Percentiles rank a stretch among this genome's conserved stretches.
phyloP scores from a whole-genome alignment of 2,888 invertebrate genomes.

The Luffia ferchaultella region DNA sequence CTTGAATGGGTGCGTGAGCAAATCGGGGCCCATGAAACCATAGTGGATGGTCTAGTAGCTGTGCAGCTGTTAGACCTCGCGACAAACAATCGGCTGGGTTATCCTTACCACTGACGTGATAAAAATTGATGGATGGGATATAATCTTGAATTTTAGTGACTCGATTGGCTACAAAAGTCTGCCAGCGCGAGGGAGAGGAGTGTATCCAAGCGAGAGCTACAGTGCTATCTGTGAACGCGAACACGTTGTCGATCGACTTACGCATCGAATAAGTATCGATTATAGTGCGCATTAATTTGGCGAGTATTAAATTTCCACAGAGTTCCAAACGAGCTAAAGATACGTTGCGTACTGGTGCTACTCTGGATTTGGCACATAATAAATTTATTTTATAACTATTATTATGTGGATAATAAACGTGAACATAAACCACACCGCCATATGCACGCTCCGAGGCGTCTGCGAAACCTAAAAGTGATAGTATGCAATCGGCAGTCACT shows the following conservation, averaged over 20 bases:
- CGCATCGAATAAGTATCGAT: not conserved
- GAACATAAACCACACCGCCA: conserved; percentile 9
- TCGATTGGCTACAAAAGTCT: conserved; percentile 11
- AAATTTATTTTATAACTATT: not conserved
- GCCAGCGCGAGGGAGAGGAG: conserved; percentile 9
- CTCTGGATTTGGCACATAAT: conserved; percentile 3
- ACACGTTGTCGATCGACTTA: not conserved
- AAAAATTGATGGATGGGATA: conserved; percentile 1
- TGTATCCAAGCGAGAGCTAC: conserved; percentile 12
- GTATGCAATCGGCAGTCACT: not conserved
- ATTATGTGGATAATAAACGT: not conserved
- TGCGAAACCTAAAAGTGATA: conserved; percentile 1
- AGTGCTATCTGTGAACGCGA: conserved; percentile 3
- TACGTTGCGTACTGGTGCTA: not conserved
- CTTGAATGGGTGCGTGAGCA: no score
- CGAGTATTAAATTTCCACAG: not conserved
- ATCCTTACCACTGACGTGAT: conserved; percentile 4
- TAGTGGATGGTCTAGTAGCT: conserved; percentile 3
- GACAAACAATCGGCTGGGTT: conserved; percentile 8
- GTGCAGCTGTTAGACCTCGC: conserved; percentile 1
- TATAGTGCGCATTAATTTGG: conserved; percentile 1
- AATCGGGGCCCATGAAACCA: conserved; percentile 1
- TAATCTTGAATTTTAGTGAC: not conserved
- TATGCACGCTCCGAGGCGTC: conserved; percentile 13
- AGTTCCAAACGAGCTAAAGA: conserved; percentile 5